A percentile compares a stretch with the other conserved stretches of the same genome.
Conservation (phyloP, 2,888 invertebrate genomes). For the Gibbula magus region DNA sequence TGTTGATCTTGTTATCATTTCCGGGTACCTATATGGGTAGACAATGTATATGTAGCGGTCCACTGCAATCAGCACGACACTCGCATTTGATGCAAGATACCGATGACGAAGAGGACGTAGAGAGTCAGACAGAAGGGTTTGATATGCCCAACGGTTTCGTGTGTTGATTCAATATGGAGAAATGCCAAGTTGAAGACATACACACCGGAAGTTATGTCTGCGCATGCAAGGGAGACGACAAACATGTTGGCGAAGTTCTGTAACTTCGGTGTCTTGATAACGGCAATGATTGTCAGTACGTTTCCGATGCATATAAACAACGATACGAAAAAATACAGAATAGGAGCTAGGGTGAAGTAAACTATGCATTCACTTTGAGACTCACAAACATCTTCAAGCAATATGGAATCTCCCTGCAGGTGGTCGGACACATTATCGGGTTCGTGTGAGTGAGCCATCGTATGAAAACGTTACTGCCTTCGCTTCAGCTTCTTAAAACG, state of each 20-base stretch:
- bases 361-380: neutral
- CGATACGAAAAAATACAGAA: neutral
- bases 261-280: neutral
- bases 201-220: neutral
- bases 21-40: neutral
- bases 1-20: neutral
- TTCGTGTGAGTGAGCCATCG: no score
- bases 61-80: neutral
- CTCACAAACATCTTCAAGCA: neutral
- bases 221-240: neutral
- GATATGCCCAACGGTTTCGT: neutral
- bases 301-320: neutral
- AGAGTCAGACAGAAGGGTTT: neutral
- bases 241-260: neutral
- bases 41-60: conserved; percentile 3
- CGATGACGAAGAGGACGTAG: neutral
- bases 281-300: neutral
- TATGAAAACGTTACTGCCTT: no score
- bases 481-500: no score
- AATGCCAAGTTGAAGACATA: neutral
- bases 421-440: neutral
- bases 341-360: neutral
- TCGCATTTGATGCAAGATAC: neutral
- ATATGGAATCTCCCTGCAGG: neutral
- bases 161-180: neutral